Base-by-base conservation (phyloP, 1,140 invertebrate genomes). In the Vollenhovia emeryi region DNA sequence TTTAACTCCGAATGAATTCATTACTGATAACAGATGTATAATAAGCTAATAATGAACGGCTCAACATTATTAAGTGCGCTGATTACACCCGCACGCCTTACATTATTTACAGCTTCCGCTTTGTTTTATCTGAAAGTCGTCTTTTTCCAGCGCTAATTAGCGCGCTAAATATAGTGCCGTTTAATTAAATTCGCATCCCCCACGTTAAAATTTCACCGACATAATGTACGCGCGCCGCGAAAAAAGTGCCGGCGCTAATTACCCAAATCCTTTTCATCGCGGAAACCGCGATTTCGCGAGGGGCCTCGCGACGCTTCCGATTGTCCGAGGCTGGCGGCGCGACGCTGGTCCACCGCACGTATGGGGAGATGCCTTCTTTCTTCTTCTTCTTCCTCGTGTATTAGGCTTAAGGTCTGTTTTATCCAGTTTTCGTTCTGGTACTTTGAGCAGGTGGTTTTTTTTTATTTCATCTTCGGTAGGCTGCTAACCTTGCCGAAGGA, bases 151-250 rank as follows among this genome's bases (percentile, higher is more conserved):
- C 66, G 52, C 78, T 82, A 82, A 82, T 82, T 82, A 82, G 50
- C 50, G 50, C 66, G 36, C 33, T 30, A 45, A 82, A 57, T 82
- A 52, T 71, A 57, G 50, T 82, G 45, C n/a, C 24, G 36, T 82
- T 82, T 73, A 82, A 82, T 82, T 82, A 82, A 82, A 82, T 82
- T 73, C 66, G 50, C 66, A 82, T 82, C 24, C 59, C 36, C 62
- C 66, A 24, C 78, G 36, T 57, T 55, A 82, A 71, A 82, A 82
- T 82, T 45, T 57, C 40, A 45, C 36, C 48, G 50, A 82, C 66
- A 73, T 71, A 79, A 71, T 71, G 50, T 68, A 43, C 50, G 50
- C n/a, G 78, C 24, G 7, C n/a, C 36, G 50, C 24, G 48, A 33
- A 57, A 82, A 73, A 57, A 69, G 36, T 57, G 36, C 15, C 45